Evolutionary conservation across 2,888 invertebrate genomes (phyloP).

Genomic region (Allolobophora icterica): DNA sequence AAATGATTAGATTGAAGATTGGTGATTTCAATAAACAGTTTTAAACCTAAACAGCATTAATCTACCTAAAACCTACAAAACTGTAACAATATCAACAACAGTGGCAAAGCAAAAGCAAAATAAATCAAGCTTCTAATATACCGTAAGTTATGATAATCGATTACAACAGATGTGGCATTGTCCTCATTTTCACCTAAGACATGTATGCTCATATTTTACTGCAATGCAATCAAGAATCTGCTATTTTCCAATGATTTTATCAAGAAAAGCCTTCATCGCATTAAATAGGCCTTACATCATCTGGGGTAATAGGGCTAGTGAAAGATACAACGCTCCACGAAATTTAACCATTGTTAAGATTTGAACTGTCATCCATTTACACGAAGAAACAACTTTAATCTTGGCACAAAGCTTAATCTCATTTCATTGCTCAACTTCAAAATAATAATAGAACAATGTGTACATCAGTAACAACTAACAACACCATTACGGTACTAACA

Average conservation of each 20-base stretch:
- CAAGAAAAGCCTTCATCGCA: not conserved
- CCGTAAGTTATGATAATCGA: not conserved
- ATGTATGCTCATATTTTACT: no score
- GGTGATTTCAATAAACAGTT: not conserved
- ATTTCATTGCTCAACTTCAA: no score
- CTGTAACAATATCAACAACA: not conserved
- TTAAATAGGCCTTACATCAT: not conserved
- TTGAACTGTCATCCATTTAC: not conserved
- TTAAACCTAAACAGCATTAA: not conserved
- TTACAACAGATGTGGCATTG: not conserved
- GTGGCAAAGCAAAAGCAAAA: not conserved
- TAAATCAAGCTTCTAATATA: not conserved
- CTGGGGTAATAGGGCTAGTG: not conserved
- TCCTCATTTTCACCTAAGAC: no score
- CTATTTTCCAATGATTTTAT: not conserved
- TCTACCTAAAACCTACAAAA: not conserved
- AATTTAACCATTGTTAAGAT: not conserved
- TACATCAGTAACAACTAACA: no score
- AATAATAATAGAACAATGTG: no score
- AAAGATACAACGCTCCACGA: not conserved
- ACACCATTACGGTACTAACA: no score
- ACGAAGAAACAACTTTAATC: no score
- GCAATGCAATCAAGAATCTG: not conserved
- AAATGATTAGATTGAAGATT: no score
- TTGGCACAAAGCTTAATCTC: no score